These are phyloP conservation scores for Barypeithes pellucidus DNA, from an alignment of 2,888 invertebrate species.

Conservation along the genomic window DNA sequence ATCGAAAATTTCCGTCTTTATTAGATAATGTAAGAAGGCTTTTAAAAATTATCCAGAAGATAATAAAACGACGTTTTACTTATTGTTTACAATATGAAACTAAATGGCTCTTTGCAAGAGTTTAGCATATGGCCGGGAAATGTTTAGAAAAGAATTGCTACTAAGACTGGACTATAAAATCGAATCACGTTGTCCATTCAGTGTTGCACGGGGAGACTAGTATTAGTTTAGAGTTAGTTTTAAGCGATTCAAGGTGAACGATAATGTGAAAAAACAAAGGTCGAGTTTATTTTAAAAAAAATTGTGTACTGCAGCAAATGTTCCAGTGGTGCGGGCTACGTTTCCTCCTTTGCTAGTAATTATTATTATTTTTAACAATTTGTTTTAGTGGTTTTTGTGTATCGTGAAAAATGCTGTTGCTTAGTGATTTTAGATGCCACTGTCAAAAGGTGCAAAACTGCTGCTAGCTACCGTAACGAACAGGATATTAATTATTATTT, in stretches of 20 bases:
- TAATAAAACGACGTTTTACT: too few species aligned
- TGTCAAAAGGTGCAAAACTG: constrained; percentile 17
- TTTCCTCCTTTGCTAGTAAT: constrained; percentile 31
- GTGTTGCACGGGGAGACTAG: constrained; percentile 20
- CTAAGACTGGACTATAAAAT: background rate
- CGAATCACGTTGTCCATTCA: constrained; percentile 23
- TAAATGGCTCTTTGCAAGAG: too few species aligned
- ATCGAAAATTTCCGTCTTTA: too few species aligned
- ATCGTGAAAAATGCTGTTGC: constrained; percentile 11
- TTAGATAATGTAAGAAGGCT: too few species aligned
- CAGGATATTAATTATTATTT: constrained; percentile 26
- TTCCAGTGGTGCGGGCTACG: constrained; percentile 32
- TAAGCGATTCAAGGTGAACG: constrained; percentile 47
- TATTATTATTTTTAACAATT: constrained; percentile 22
- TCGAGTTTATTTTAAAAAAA: constrained; percentile 28
- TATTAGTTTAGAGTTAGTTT: constrained; percentile 36
- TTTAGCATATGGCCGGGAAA: too few species aligned
- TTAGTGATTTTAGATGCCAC: constrained; percentile 12
- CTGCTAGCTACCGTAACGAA: constrained; percentile 1
- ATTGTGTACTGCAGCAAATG: constrained; percentile 29
- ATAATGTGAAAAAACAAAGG: constrained; percentile 38
- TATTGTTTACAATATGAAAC: too few species aligned
- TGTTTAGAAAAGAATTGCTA: too few species aligned
- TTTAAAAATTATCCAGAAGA: too few species aligned
- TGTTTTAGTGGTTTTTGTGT: constrained; percentile 6